Evolutionary conservation across 1,140 invertebrate genomes (phyloP).

Genomic region (Oncopodura yosiiana): DNA sequence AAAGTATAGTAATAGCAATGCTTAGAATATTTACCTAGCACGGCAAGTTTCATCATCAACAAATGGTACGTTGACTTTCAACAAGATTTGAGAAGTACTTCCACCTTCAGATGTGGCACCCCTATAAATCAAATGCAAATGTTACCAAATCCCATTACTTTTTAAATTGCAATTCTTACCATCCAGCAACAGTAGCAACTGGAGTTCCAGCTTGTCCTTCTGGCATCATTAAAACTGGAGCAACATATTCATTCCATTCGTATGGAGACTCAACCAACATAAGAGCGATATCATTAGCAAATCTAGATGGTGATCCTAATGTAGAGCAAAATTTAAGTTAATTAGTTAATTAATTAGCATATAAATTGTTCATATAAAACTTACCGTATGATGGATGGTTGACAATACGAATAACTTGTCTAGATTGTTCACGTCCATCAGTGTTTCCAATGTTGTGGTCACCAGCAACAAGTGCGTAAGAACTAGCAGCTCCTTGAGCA

Average conservation of each 20-base stretch:
- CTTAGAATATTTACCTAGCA: too few relatives aligned
- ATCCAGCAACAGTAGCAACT: not conserved
- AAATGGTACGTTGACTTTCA: conserved; percentile 21
- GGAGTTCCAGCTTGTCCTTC: not conserved
- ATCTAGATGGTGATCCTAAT: not conserved
- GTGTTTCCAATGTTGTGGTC: conserved; percentile 4
- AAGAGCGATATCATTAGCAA: conserved; percentile 12
- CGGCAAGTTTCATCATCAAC: conserved; percentile 18
- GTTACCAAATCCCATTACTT: too few relatives aligned
- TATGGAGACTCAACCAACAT: conserved; percentile 36
- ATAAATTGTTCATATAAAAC: not conserved
- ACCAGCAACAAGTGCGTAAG: conserved; percentile 6
- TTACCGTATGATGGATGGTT: not conserved
- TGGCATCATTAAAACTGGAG: conserved; percentile 35
- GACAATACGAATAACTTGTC: conserved; percentile 4
- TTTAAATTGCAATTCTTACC: too few relatives aligned
- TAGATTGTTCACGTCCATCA: not conserved
- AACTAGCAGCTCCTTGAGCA: not conserved
- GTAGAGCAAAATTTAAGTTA: not conserved
- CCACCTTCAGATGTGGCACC: conserved; percentile 8
- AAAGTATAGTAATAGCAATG: too few relatives aligned
- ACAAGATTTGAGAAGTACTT: conserved; percentile 12
- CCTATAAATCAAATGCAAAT: too few relatives aligned
- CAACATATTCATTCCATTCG: conserved; percentile 34
- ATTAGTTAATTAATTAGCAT: not conserved